Conservation (phyloP, 2,888 invertebrate genomes). For the Eupithecia abbreviata region DNA sequence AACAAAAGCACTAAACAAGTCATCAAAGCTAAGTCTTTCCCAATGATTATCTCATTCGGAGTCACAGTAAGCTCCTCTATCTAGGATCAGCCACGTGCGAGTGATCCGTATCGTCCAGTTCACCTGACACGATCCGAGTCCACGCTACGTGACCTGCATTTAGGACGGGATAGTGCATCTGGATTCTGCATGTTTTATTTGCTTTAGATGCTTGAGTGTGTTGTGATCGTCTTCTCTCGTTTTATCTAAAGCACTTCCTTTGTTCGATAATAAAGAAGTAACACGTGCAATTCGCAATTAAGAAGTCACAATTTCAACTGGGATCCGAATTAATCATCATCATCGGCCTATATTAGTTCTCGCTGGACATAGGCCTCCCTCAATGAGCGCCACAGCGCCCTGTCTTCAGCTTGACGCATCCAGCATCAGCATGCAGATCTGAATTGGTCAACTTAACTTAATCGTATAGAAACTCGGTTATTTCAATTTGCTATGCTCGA, state of each 20-base stretch:
- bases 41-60: slow-evolving; percentile 16
- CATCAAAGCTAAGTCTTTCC: background rate
- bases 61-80: slow-evolving; percentile 34
- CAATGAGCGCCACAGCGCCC: no score
- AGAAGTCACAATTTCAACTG: background rate
- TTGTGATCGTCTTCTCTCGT: slow-evolving; percentile 3
- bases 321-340: background rate
- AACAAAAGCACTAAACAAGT: background rate
- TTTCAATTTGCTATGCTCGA: background rate
- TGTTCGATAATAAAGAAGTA: background rate
- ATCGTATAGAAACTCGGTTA: no score
- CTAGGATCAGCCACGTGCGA: slow-evolving; percentile 60
- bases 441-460: no score
- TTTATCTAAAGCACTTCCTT: background rate
- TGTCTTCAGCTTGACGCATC: no score
- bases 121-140: slow-evolving; percentile 64
- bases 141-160: slow-evolving; percentile 68
- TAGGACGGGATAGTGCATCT: slow-evolving; percentile 25
- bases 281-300: background rate
- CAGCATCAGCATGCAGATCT: no score
- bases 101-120: slow-evolving; percentile 70
- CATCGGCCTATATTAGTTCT: background rate
- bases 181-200: slow-evolving; percentile 14
- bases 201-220: slow-evolving; percentile 10
- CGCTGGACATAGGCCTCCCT: no score